phyloP scores from a whole-genome alignment of 64 coral and sea anemone genomes.

The Catalaphyllia jardinei region DNA sequence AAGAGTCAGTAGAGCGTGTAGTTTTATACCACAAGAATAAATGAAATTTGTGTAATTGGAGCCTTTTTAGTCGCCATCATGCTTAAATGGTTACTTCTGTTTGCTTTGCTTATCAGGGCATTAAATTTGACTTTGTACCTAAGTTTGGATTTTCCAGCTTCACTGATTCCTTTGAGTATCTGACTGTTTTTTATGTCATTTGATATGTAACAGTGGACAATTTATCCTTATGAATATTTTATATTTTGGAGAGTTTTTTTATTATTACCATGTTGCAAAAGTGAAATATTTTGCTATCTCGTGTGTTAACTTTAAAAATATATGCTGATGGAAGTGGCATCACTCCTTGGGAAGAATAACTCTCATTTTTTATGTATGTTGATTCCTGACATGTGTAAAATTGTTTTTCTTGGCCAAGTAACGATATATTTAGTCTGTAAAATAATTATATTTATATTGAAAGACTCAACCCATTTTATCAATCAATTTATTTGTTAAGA shows the following conservation, averaged over 20 bases:
- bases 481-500: conserved; percentile 31
- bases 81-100: conserved; percentile 1
- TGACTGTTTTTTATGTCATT: conserved; percentile 4
- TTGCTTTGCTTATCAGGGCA: background rate
- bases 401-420: conserved; percentile 13
- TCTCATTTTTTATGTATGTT: background rate
- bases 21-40: background rate
- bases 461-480: conserved; percentile 18
- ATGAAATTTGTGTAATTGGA: conserved; percentile 17
- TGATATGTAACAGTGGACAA: conserved; percentile 4
- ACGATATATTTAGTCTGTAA: background rate
- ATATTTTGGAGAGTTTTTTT: conserved; percentile 1
- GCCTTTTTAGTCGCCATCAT: conserved; percentile 1
- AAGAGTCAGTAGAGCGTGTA: background rate
- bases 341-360: background rate
- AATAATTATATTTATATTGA: conserved; percentile 8
- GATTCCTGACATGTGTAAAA: background rate
- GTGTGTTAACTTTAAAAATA: background rate
- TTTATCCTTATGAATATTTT: conserved; percentile 38
- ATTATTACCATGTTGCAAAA: background rate
- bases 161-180: background rate
- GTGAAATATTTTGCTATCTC: background rate
- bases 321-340: background rate
- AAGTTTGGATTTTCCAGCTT: background rate
- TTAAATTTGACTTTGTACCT: no score